Percentiles rank a stretch among this genome's conserved stretches.
Conservation (phyloP, 2,113 vertebrate genomes). For the Chascanopsetta lugubris region DNA sequence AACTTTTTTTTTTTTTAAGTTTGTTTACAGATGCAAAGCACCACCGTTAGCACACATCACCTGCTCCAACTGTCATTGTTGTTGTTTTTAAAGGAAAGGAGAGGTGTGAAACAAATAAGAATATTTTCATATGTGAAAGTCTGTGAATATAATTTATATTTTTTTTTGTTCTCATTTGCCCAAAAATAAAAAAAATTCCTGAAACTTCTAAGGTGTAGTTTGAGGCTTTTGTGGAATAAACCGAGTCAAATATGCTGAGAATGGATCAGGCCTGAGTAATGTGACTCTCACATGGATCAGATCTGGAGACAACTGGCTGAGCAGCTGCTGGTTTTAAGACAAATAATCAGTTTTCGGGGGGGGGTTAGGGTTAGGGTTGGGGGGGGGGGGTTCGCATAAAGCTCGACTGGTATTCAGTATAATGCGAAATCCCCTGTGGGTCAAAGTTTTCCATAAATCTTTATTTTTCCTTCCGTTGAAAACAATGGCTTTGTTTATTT, state of each 20-base stretch:
- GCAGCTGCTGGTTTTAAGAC: slow-evolving; percentile 12
- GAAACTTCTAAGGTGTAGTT: slow-evolving; percentile 24
- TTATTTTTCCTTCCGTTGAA: slow-evolving; percentile 75
- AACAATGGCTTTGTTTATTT: slow-evolving; percentile 76
- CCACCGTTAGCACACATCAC: slow-evolving; percentile 18
- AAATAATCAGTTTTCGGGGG: slow-evolving; percentile 10
- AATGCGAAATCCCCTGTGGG: background rate
- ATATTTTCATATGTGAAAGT: slow-evolving; percentile 76
- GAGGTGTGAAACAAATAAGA: slow-evolving; percentile 58
- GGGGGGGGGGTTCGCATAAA: slow-evolving; percentile 8
- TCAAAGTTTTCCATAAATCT: slow-evolving; percentile 62
- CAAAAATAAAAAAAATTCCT: slow-evolving; percentile 76
- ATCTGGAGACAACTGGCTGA: background rate
- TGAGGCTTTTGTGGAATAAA: slow-evolving; percentile 3
- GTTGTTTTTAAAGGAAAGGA: slow-evolving; percentile 55
- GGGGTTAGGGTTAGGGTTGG: too few species aligned
- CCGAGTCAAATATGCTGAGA: slow-evolving; percentile 4
- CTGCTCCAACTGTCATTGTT: slow-evolving; percentile 31
- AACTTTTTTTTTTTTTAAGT: slow-evolving; percentile 26
- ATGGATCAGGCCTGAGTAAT: slow-evolving; percentile 38
- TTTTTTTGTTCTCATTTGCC: slow-evolving; percentile 70
- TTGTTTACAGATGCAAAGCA: slow-evolving; percentile 46
- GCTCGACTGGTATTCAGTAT: background rate
- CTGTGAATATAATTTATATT: slow-evolving; percentile 80
- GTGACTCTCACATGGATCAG: slow-evolving; percentile 37